These are phyloP conservation scores for Eupithecia abbreviata DNA, from an alignment of 2,888 invertebrate genomes.

Conservation along the genomic window DNA sequence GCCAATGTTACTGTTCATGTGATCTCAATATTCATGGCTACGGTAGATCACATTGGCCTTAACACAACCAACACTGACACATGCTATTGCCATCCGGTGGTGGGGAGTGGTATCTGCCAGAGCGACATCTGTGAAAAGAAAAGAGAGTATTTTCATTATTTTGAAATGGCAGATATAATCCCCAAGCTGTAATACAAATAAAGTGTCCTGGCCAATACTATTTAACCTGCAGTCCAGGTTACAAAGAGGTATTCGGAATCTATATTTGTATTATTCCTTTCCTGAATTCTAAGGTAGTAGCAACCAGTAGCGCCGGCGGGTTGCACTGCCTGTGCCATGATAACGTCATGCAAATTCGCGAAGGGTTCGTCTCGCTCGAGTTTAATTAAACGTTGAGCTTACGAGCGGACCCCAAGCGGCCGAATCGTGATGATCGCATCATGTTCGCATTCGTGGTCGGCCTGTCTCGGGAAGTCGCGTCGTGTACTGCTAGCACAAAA, in stretches of 20 bases:
- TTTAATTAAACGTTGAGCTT: no score
- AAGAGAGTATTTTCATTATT: neutral
- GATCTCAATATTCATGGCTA: neutral
- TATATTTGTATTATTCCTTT: neutral
- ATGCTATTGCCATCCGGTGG: constrained; percentile 3
- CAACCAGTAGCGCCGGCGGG: neutral
- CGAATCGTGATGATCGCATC: neutral
- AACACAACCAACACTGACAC: neutral
- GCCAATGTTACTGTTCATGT: neutral
- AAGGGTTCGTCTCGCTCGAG: no score
- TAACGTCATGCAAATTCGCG: no score
- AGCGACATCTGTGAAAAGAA: neutral
- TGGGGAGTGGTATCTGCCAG: neutral
- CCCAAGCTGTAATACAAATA: constrained; percentile 1
- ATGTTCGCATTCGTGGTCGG: neutral
- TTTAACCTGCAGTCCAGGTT: neutral
- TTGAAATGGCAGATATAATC: neutral
- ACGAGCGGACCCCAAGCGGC: neutral
- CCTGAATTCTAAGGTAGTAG: neutral
- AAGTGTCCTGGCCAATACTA: neutral
- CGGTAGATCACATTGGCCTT: neutral
- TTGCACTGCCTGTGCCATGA: no score
- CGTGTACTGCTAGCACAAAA: neutral
- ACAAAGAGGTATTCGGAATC: neutral
- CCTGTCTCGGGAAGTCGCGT: neutral